Base-by-base conservation (phyloP, 2,797 vertebrate genomes). In the Anguilla pacifica region DNA sequence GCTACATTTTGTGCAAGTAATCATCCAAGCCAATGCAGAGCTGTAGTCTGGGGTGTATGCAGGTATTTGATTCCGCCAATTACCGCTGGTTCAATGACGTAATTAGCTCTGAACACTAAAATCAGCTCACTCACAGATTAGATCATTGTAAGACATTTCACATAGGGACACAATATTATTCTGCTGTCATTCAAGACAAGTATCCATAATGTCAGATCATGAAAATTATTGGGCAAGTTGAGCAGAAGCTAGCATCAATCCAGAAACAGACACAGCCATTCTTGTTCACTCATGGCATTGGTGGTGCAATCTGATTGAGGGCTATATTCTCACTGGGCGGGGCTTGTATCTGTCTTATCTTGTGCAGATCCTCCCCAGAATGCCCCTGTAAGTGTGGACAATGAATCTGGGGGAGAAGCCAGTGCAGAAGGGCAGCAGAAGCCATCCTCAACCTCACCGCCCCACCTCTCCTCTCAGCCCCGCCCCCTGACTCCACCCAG, bases 371-470 rank as follows among this genome's bases (percentile, higher is more conserved):
- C 95, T 86, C 96, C 97, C 91, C 94, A 91, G 90, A 97, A 96
- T 89, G 94, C 95, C 35, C 95, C 95, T 91, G 95, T 96, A 92
- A 94, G 93, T 83, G 87, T 94, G 83, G 98, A 98, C 87, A 93
- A 91, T 5, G 93, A 93, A 86, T 95, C 96, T 87, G 94, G 93
- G 51, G 91, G 93, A 19, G 97, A 93, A 0, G 96, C 95, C 90
- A 95, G 96, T 92, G 95, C 94, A 90, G 96, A 96, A 92, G 95
- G 91, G 93, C 95, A 95, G 86, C 94, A 95, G 93, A 98, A 97
- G 91, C 94, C 96, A 93, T 96, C 97, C 96, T 94, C 96, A 96
- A 97, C 97, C 96, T 99, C 98, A 90, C 96, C 95, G 91, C 97
- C 97, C 94, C 95, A 95, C 92, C 31, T 17, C 72, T 17, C 72